These are phyloP conservation scores for Conistra vaccinii DNA, from an alignment of 2,888 invertebrate genomes.

Conservation along the genomic window DNA sequence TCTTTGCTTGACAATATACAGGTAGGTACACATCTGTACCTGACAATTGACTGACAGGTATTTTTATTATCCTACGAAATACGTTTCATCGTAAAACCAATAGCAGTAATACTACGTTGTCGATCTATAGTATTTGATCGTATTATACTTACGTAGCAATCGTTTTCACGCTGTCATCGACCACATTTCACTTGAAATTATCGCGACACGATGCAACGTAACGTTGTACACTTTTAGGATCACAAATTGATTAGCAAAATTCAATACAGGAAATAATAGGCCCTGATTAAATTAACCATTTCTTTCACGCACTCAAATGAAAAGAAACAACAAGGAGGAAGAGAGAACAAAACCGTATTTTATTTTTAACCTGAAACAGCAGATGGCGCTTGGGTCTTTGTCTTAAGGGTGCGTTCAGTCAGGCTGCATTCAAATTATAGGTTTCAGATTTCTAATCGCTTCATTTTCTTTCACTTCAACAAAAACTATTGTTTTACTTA, in stretches of 20 bases:
- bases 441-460: background rate
- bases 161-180: conserved; percentile 89
- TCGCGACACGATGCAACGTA: conserved; percentile 77
- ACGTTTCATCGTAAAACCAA: conserved; percentile 49
- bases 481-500: background rate
- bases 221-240: conserved; percentile 71
- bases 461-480: background rate
- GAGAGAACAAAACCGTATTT: conserved; percentile 74
- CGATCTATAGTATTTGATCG: conserved; percentile 73
- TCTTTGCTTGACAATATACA: conserved; percentile 75
- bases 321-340: conserved; percentile 81
- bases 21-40: conserved; percentile 71
- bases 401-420: conserved; percentile 33
- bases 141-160: conserved; percentile 88
- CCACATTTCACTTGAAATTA: conserved; percentile 86
- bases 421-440: conserved; percentile 4
- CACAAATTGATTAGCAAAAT: conserved; percentile 70
- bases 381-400: conserved; percentile 72
- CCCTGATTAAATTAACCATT: conserved; percentile 78
- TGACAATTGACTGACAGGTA: conserved; percentile 75
- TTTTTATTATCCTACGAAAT: conserved; percentile 75
- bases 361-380: conserved; percentile 68
- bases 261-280: conserved; percentile 77
- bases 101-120: conserved; percentile 53
- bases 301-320: conserved; percentile 79